Evolutionary conservation across 1,140 invertebrate species (phyloP).

Genomic region (Lysiphlebus fabarum): DNA sequence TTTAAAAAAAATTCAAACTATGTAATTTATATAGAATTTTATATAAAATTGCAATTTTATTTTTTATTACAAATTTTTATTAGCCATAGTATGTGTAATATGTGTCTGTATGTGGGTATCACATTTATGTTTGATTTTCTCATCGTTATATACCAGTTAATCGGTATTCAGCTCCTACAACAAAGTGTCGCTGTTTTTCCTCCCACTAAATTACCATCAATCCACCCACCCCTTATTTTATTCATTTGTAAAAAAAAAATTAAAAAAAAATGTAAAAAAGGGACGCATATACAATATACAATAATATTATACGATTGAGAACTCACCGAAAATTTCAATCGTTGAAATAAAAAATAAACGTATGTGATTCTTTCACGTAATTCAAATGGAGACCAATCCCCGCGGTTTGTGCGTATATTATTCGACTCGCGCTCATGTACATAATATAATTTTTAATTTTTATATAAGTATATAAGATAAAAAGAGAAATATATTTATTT

Average conservation of each 20-base stretch:
- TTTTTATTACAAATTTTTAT: neutral
- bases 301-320: neutral
- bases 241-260: too few relatives aligned
- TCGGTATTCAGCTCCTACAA: conserved; percentile 39
- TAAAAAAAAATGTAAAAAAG: too few relatives aligned
- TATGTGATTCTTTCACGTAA: conserved; percentile 43
- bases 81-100: conserved; percentile 25
- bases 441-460: neutral
- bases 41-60: too few relatives aligned
- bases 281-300: too few relatives aligned
- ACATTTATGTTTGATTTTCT: neutral
- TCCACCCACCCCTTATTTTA: too few relatives aligned
- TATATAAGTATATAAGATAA: conserved; percentile 6
- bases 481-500: neutral
- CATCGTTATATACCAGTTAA: conserved; percentile 24
- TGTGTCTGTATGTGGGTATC: neutral
- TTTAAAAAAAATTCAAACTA: too few relatives aligned
- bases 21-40: too few relatives aligned
- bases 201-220: too few relatives aligned
- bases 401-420: conserved; percentile 2
- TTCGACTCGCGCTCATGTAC: neutral
- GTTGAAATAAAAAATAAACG: conserved; percentile 20
- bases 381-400: conserved; percentile 42
- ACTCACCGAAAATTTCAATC: conserved; percentile 40
- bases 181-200: neutral